Evolutionary conservation across 2,888 invertebrate species (phyloP), one percentile per base, ranked within the genome.

Genomic region (Silvanus unidentatus): DNA sequence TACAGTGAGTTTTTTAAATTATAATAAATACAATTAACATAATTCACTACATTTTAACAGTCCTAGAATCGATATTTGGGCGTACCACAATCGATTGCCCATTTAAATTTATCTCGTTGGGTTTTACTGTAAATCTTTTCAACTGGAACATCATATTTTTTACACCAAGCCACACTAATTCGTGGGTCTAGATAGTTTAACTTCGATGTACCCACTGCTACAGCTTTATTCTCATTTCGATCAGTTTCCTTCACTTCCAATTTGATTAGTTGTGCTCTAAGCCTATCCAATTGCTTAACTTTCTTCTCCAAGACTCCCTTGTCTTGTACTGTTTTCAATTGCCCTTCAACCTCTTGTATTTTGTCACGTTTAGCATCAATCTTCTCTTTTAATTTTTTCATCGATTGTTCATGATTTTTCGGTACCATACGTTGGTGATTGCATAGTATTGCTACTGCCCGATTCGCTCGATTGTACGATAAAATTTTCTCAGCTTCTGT

Each of bases 351-450:
- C 78, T 71, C 91, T 94, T 39, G 88, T 88, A 35, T 86, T 86
- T 54, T 80, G 82, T 54, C 88, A 62, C 86, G 84, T 74, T 98
- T 98, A 12, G 82, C 78, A 60, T 88, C 86, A 58, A 99, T 97
- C 77, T 98, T 99, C 55, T 85, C 86, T 68, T 93, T 90, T 1
- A 99, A 75, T 66, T 94, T 97, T 67, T 95, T 96, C 98, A 99
- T 99, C n/a, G 94, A 94, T 72, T 98, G 96, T 52, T 86, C 85
- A 71, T 90, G 94, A 59, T 93, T 91, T 76, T 99, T 99, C 16
- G 99, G 98, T 22, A 96, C 93, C 43, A 98, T 88, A 64, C 99
- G 88, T 73, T 99, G 99, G 94, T 99, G 99, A 87, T 99, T 99
- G 83, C 99, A 99, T 3, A 99, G 77, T 56, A 99, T 87, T 51